Evolutionary conservation across 1,140 invertebrate species (phyloP).

Genomic region (Aphelenchoides avenae): DNA sequence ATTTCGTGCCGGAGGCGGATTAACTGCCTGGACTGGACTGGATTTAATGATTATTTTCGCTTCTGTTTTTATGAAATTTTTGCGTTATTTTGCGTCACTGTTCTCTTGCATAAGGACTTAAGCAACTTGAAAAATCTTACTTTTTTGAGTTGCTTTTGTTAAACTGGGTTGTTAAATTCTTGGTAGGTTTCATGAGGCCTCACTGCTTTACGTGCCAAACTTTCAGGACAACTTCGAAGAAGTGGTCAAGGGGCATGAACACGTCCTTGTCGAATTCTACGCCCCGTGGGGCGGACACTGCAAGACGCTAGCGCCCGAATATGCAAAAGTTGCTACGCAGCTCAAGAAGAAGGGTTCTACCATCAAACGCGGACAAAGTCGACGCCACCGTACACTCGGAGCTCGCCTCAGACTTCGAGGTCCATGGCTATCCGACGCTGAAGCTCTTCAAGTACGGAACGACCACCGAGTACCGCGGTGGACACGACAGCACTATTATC

Average conservation of each 20-base stretch:
- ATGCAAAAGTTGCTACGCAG: constrained; percentile 78
- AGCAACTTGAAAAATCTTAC: too few species aligned
- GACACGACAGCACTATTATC: constrained; percentile 83
- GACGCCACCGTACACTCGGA: constrained; percentile 88
- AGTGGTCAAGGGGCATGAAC: constrained; percentile 53
- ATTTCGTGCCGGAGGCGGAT: background rate
- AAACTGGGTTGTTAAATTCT: background rate
- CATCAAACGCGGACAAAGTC: constrained; percentile 88
- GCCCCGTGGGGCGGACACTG: constrained; percentile 99
- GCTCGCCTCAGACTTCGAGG: constrained; percentile 73
- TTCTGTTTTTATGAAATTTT: background rate
- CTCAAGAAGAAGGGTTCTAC: constrained; percentile 73
- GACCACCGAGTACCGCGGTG: constrained; percentile 79
- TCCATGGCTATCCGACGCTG: constrained; percentile 91
- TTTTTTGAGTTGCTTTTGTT: too few species aligned
- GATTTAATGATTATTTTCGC: background rate
- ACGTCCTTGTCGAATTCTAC: constrained; percentile 64
- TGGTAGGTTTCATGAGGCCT: background rate
- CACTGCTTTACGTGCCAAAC: background rate
- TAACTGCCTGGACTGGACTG: constrained; percentile 12
- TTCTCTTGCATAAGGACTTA: constrained; percentile 2
- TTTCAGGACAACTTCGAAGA: constrained; percentile 58
- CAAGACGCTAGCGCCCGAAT: constrained; percentile 92
- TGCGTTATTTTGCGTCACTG: background rate
- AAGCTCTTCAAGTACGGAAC: constrained; percentile 89